A percentile compares a stretch with the other conserved stretches of the same genome.
phyloP scores from a whole-genome alignment of 2,797 vertebrate species.

The Alectoris magna region DNA sequence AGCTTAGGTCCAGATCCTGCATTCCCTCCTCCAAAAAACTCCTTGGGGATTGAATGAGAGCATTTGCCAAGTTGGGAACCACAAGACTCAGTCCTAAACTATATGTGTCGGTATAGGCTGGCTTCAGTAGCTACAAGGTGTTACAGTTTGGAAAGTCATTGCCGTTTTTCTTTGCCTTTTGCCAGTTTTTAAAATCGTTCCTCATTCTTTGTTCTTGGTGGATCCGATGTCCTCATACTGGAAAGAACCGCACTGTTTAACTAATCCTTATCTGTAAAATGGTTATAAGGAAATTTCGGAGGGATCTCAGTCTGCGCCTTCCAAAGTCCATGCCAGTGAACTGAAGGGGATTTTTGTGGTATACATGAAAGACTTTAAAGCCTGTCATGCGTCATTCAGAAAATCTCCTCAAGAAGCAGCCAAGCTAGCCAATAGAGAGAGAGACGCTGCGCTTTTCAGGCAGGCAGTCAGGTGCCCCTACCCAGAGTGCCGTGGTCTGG shows the following conservation, averaged over 20 bases:
- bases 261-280: not conserved
- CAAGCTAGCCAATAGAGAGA: not conserved
- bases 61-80: not conserved
- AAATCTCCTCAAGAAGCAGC: not conserved
- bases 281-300: not conserved
- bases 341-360: not conserved
- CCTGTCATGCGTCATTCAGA: not conserved
- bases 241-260: not conserved
- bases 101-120: not conserved
- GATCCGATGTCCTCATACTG: not conserved
- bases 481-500: not conserved
- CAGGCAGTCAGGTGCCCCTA: not conserved
- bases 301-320: not conserved
- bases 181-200: conserved; percentile 8
- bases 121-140: not conserved
- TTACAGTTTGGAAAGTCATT: not conserved
- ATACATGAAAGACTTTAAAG: not conserved
- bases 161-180: not conserved
- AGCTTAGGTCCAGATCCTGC: conserved; percentile 40
- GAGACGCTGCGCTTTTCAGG: not conserved
- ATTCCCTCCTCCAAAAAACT: not conserved
- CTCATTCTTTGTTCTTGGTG: not conserved
- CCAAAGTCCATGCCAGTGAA: not conserved
- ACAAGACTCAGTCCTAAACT: not conserved
- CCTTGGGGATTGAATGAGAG: not conserved